These are phyloP conservation scores for Meriones psammophilus DNA, from an alignment of 2,797 vertebrate genomes.

Conservation along the genomic window DNA sequence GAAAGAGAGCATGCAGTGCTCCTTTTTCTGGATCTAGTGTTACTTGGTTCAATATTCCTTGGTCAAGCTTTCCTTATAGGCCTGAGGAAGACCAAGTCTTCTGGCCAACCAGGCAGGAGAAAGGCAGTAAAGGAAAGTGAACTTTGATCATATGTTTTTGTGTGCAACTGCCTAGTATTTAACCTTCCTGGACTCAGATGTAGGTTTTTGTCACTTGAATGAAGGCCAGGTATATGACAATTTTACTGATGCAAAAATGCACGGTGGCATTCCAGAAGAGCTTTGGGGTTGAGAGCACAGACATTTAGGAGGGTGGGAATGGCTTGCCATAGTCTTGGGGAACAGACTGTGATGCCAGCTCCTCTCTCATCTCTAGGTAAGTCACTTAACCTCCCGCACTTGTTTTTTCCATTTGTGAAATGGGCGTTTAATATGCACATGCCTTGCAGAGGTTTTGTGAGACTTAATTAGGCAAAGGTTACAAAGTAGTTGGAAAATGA, in stretches of 20 bases:
- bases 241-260: conserved; percentile 23
- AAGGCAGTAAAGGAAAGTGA: not conserved
- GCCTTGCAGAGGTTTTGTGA: conserved; percentile 64
- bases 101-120: not conserved
- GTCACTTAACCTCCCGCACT: conserved; percentile 55
- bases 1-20: not conserved
- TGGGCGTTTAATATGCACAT: conserved; percentile 57
- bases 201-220: conserved; percentile 30
- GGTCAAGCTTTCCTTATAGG: not conserved
- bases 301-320: not conserved
- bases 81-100: not conserved
- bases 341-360: not conserved
- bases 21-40: not conserved
- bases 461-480: conserved; percentile 79
- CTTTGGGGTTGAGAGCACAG: conserved; percentile 8
- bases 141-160: not conserved
- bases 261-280: not conserved
- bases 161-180: not conserved
- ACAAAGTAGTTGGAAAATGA: conserved; percentile 71
- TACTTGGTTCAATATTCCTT: not conserved
- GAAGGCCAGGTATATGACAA: conserved; percentile 5
- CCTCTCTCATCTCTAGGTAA: conserved; percentile 58
- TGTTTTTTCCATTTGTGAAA: conserved; percentile 68
- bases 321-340: conserved; percentile 29
- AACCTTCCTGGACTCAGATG: not conserved